phyloP scores from a whole-genome alignment of 2,888 invertebrate genomes.

The Cephus pygmeus region DNA sequence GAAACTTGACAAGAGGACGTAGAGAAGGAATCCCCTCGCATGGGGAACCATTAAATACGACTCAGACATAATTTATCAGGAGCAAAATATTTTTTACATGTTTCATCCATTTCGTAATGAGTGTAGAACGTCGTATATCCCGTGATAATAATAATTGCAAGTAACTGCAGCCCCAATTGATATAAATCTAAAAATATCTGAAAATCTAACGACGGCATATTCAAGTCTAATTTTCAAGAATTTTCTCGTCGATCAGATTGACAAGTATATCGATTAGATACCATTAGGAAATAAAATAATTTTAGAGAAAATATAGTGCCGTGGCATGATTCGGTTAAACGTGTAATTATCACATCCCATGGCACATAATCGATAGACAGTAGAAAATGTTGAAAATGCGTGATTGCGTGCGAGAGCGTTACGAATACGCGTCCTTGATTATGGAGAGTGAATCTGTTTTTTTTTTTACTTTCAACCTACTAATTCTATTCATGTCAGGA shows the following conservation, averaged over 20 bases:
- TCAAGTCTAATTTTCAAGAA: background rate
- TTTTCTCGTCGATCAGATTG: background rate
- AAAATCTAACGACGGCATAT: background rate
- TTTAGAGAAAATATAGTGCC: background rate
- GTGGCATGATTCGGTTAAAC: background rate
- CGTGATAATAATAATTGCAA: background rate
- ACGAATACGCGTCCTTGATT: background rate
- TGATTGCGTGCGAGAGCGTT: background rate
- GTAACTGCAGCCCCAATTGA: no score
- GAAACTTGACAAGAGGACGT: background rate
- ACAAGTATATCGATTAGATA: background rate
- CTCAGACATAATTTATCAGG: background rate
- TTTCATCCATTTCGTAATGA: background rate
- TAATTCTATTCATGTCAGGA: background rate
- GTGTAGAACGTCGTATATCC: background rate
- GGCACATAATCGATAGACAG: background rate
- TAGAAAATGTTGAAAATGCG: background rate
- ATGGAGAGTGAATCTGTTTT: background rate
- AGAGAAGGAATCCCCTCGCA: background rate
- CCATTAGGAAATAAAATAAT: background rate
- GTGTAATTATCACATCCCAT: background rate
- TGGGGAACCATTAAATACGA: background rate
- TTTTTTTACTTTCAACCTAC: slow-evolving; percentile 41
- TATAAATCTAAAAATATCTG: background rate
- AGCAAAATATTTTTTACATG: background rate